These are phyloP conservation scores for Ceratothoa steindachneri DNA, from an alignment of 2,888 invertebrate species.

Conservation along the genomic window DNA sequence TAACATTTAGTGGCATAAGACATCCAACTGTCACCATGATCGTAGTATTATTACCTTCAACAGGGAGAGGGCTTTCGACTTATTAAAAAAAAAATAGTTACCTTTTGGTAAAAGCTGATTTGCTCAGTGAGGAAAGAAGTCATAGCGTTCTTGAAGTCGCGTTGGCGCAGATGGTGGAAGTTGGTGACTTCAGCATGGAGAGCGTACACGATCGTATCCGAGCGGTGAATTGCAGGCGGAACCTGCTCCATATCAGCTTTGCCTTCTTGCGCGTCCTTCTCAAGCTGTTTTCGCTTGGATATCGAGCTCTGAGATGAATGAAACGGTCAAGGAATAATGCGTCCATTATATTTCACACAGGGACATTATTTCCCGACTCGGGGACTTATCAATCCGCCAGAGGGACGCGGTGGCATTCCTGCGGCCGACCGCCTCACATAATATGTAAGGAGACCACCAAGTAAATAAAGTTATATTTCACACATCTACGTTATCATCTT, in stretches of 20 bases:
- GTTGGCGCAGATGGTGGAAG: constrained; percentile 80
- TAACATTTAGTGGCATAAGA: no score
- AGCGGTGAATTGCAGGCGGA: constrained; percentile 59
- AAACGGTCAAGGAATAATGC: no score
- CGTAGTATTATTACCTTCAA: not conserved
- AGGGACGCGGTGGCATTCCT: no score
- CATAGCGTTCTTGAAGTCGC: constrained; percentile 79
- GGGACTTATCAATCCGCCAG: no score
- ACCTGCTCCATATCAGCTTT: constrained; percentile 77
- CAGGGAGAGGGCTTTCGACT: no score
- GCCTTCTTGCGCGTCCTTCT: constrained; percentile 70
- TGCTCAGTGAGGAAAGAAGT: constrained; percentile 81
- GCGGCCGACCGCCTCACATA: no score
- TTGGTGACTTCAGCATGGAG: constrained; percentile 91
- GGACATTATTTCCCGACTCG: no score
- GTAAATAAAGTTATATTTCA: no score
- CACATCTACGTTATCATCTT: no score
- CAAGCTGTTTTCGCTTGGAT: constrained; percentile 84
- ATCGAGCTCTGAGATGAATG: constrained; percentile 62
- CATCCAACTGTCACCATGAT: no score
- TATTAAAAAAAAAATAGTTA: no score
- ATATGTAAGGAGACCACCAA: no score
- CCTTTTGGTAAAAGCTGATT: constrained; percentile 82
- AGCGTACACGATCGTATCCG: constrained; percentile 87
- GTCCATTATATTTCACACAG: not conserved